Percentiles rank a stretch among this genome's conserved stretches.
Evolutionary conservation across 2,888 invertebrate genomes (phyloP).

Genomic region (Pinctada fucata): DNA sequence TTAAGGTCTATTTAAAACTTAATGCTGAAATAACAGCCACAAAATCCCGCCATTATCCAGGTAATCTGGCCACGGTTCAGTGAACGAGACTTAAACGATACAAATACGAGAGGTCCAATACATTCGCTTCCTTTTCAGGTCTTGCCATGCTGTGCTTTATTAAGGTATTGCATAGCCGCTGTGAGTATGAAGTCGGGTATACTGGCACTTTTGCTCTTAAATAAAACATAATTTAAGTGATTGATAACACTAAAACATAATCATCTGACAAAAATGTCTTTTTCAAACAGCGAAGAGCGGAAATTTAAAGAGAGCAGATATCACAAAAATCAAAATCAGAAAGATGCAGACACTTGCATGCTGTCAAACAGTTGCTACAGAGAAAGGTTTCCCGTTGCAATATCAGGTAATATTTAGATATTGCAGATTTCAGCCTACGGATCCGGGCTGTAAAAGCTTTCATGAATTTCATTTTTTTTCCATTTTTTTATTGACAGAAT

Average conservation of each 20-base stretch:
- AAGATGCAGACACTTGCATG: too few relatives aligned
- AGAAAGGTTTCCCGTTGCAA: too few relatives aligned
- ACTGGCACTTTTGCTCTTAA: background rate
- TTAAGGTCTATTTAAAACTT: conserved; percentile 28
- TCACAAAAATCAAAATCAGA: too few relatives aligned
- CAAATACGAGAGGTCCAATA: background rate
- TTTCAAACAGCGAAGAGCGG: background rate
- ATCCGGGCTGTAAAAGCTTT: too few relatives aligned
- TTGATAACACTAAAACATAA: too few relatives aligned
- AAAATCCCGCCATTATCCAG: conserved; percentile 30
- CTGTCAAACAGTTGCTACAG: too few relatives aligned
- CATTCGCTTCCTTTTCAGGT: conserved; percentile 18
- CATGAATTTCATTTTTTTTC: too few relatives aligned
- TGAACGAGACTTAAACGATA: conserved; percentile 4
- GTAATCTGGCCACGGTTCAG: conserved; percentile 22
- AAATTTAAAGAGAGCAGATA: background rate
- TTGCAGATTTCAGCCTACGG: too few relatives aligned
- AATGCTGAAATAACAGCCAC: conserved; percentile 29
- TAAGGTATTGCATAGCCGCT: background rate
- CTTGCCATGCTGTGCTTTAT: conserved; percentile 1
- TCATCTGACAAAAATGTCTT: too few relatives aligned
- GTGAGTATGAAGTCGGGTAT: background rate
- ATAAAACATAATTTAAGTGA: background rate
- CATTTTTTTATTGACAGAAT: too few relatives aligned
- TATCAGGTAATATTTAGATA: too few relatives aligned